Conservation (phyloP, 2,888 invertebrate species). For the Ichneumoninae sp. region DNA sequence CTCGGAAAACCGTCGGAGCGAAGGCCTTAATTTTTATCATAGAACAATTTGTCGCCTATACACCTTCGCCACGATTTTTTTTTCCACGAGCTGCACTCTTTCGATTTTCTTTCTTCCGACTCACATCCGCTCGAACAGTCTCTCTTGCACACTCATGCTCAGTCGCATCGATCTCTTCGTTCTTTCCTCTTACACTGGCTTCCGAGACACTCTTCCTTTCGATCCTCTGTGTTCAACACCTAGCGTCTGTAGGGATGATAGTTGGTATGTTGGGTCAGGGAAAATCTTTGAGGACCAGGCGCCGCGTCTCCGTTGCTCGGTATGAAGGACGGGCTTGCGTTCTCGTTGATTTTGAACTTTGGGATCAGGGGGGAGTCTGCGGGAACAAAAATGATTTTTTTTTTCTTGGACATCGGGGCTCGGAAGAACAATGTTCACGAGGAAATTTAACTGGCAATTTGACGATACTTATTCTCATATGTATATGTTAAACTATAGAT, state of each 20-base stretch:
- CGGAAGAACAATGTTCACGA: neutral
- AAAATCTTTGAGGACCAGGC: constrained; percentile 85
- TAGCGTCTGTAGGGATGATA: constrained; percentile 86
- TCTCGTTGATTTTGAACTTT: constrained; percentile 80
- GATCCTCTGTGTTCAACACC: constrained; percentile 67
- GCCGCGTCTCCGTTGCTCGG: constrained; percentile 80
- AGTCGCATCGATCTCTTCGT: constrained; percentile 27
- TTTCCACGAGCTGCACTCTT: neutral
- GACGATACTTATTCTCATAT: constrained; percentile 31
- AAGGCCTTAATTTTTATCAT: constrained; percentile 45
- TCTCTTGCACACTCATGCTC: constrained; percentile 20
- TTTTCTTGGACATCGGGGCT: constrained; percentile 1
- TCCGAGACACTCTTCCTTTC: constrained; percentile 40
- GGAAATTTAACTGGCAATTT: constrained; percentile 37
- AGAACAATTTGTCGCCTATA: constrained; percentile 39
- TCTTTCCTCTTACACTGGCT: constrained; percentile 27
- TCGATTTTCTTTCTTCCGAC: constrained; percentile 9
- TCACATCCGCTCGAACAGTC: constrained; percentile 58
- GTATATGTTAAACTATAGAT: constrained; percentile 17
- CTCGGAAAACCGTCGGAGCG: neutral
- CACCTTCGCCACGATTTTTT: neutral
- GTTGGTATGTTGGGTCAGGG: constrained; percentile 84
- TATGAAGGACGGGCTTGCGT: constrained; percentile 77
- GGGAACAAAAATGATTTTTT: constrained; percentile 69
- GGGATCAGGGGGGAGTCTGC: constrained; percentile 77